These are phyloP conservation scores for Thunnus thynnus DNA, from an alignment of 2,113 vertebrate genomes.

Conservation along the genomic window DNA sequence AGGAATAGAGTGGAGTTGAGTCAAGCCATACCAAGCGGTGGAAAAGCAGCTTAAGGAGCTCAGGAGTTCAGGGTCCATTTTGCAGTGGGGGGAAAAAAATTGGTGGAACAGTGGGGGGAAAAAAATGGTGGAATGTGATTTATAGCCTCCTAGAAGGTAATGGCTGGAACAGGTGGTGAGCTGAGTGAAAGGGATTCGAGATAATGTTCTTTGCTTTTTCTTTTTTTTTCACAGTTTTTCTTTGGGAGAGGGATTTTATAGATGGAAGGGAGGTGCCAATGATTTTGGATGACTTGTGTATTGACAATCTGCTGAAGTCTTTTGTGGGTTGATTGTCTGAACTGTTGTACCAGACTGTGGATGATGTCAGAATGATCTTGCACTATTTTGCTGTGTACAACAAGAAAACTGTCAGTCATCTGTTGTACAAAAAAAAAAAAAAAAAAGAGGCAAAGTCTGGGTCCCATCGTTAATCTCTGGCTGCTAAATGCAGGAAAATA, in stretches of 20 bases:
- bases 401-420: neutral
- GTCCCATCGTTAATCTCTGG: too few species aligned
- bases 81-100: neutral
- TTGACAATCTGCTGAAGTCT: neutral
- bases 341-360: neutral
- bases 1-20: too few species aligned
- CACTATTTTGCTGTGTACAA: neutral
- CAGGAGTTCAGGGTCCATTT: too few species aligned
- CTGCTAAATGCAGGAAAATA: neutral
- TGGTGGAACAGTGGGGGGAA: too few species aligned
- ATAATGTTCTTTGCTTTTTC: neutral
- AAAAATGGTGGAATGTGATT: neutral
- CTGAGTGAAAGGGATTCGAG: neutral
- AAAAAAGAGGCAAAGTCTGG: neutral
- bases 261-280: neutral
- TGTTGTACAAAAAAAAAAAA: too few species aligned
- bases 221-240: too few species aligned
- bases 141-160: neutral
- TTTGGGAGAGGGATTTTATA: neutral
- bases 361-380: neutral
- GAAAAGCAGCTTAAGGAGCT: too few species aligned
- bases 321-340: neutral
- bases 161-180: constrained; percentile 2
- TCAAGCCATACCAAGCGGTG: too few species aligned
- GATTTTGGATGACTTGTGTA: neutral